A percentile compares a stretch with the other conserved stretches of the same genome.
phyloP scores from a whole-genome alignment of 2,113 vertebrate species.

The Embiotoca jacksoni region DNA sequence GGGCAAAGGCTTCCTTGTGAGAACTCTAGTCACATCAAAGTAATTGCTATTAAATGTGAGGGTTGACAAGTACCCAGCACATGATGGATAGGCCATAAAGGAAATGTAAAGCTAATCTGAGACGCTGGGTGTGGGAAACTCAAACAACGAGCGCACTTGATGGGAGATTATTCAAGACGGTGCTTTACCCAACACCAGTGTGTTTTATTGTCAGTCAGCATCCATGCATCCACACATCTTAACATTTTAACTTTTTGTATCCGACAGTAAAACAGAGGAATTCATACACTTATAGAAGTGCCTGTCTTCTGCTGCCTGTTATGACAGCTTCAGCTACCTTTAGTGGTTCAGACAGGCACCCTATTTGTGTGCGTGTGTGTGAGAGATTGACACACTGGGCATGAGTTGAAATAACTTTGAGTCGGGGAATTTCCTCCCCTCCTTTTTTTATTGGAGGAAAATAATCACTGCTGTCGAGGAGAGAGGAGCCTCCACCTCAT shows the following conservation, averaged over 20 bases:
- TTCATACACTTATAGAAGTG: slow-evolving; percentile 10
- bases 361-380: background rate
- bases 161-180: slow-evolving; percentile 24
- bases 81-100: slow-evolving; percentile 58
- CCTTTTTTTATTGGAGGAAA: background rate
- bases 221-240: background rate
- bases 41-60: slow-evolving; percentile 39
- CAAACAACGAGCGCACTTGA: slow-evolving; percentile 46
- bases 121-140: slow-evolving; percentile 65
- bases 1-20: slow-evolving; percentile 32
- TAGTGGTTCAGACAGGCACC: background rate
- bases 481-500: too few species aligned
- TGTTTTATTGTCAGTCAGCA: background rate
- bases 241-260: background rate
- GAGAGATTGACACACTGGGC: background rate
- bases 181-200: background rate
- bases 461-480: too few species aligned
- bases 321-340: slow-evolving; percentile 18
- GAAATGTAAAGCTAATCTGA: slow-evolving; percentile 57
- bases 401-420: slow-evolving; percentile 30
- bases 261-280: slow-evolving; percentile 27
- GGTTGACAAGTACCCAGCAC: slow-evolving; percentile 27
- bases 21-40: slow-evolving; percentile 37
- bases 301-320: slow-evolving; percentile 30
- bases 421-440: slow-evolving; percentile 15